Conservation (phyloP, 2,113 vertebrate species). For the Lota lota region DNA sequence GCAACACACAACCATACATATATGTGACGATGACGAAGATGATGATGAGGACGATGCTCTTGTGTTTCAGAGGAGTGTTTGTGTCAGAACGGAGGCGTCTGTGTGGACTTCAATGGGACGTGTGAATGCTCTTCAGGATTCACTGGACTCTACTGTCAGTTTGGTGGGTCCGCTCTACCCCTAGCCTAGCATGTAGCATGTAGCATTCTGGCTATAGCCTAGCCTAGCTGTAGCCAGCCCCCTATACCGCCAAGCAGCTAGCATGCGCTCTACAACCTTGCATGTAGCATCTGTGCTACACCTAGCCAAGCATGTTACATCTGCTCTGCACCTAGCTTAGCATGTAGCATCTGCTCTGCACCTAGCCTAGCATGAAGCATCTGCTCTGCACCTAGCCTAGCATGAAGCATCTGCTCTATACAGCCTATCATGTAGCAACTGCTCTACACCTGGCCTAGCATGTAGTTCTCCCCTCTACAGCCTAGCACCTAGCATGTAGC, state of each 20-base stretch:
- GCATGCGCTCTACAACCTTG: too few species aligned
- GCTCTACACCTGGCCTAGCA: too few species aligned
- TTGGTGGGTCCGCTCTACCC: conserved; percentile 75
- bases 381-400: too few species aligned
- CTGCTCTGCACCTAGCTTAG: conserved; percentile 16
- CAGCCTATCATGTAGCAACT: too few species aligned
- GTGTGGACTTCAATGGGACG: conserved; percentile 80
- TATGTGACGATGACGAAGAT: too few species aligned
- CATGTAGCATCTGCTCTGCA: background rate
- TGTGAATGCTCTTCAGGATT: conserved; percentile 90
- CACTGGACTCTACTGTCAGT: conserved; percentile 91
- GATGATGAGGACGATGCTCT: too few species aligned
- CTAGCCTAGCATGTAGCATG: conserved; percentile 13
- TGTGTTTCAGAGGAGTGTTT: conserved; percentile 74
- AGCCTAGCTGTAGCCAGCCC: too few species aligned
- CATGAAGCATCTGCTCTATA: too few species aligned
- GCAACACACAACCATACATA: too few species aligned
- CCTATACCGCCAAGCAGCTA: too few species aligned
- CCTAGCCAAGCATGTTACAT: conserved; percentile 13
- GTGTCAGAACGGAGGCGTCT: conserved; percentile 89
- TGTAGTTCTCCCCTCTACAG: too few species aligned
- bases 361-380: conserved; percentile 12
- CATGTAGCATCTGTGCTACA: background rate
- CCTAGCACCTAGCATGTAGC: too few species aligned
- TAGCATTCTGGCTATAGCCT: conserved; percentile 28